Base-by-base conservation (phyloP, 2,888 invertebrate species). In the Nephrotoma flavescens region DNA sequence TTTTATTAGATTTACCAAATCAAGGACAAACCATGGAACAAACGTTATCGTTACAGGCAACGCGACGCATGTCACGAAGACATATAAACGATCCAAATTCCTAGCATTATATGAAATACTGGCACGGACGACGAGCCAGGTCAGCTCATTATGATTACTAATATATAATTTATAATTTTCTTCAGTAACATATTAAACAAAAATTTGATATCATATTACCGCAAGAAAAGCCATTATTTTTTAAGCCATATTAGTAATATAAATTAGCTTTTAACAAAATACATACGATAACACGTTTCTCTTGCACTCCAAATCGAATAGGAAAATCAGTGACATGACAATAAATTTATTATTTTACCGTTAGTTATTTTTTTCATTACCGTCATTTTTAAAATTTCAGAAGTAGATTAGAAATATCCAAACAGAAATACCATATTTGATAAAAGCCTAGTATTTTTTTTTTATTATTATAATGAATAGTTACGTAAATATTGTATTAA, bases 1-100 rank as follows among this genome's bases (percentile, higher is more conserved):
- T 95, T 0, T 91, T 95, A 89, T 92, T 95, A 88, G 95, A 95
- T 89, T 92, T 94, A 88, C 93, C 93, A 0, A 92, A 91, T 19
- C 90, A 90, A 19, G 93, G 93, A 6, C 93, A 93, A 89, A 92
- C 89, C 88, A 92, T 93, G 88, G 94, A 94, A 88, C 90, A 91
- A 2, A 93, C 93, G 1, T 90, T 93, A 87, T 93, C 94, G 19
- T 89, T 94, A 88, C 93, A 92, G 88, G 92, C 52, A 41, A 86
- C 41, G 12, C 57, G 89, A 83, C 89, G 90, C 42, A 87, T 90
- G 57, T 89, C 90, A 11, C 89, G 90, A 47, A 89, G 90, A 19
- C 89, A 90, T 87, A 89, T 89, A 6, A 89, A 89, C 42, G 90
- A 90, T 87, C 88, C 89, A 87, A 87, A 90, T 87, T 91, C 91